These are phyloP conservation scores for Heliconius ethilla DNA, from an alignment of 2,888 invertebrate genomes.

Conservation along the genomic window DNA sequence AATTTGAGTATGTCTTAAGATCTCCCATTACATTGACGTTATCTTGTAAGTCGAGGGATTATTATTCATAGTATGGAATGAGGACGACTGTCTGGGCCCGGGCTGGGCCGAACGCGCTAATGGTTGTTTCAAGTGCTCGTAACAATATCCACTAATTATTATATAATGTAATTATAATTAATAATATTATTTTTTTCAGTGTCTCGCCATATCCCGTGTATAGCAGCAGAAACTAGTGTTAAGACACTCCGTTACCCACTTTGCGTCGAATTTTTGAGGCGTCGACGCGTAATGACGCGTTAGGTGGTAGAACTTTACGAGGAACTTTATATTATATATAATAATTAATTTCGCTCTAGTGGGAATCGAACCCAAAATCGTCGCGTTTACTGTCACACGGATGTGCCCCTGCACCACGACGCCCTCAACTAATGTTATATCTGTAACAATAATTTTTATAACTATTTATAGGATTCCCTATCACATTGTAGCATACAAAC, in stretches of 20 bases:
- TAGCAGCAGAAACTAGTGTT: no score
- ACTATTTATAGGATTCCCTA: not conserved
- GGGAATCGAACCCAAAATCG: no score
- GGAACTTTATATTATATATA: no score
- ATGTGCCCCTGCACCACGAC: no score
- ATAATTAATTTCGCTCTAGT: no score
- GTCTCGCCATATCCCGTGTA: no score
- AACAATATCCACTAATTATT: not conserved
- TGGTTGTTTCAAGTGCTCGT: constrained; percentile 5
- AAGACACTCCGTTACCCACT: no score
- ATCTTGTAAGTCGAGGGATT: constrained; percentile 50
- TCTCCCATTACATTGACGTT: constrained; percentile 52
- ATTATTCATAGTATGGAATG: constrained; percentile 65
- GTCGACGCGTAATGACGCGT: no score
- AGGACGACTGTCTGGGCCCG: constrained; percentile 53
- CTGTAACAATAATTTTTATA: not conserved
- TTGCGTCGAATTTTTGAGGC: no score
- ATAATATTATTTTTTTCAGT: no score
- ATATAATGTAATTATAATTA: not conserved
- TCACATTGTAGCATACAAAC: not conserved
- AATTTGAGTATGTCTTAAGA: constrained; percentile 37
- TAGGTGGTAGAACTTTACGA: no score
- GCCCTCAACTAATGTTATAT: not conserved
- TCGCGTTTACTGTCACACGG: no score
- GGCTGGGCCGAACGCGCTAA: constrained; percentile 46